Evolutionary conservation across 2,113 vertebrate species (phyloP), one percentile per base, ranked within the genome.

Genomic region (Lipophrys pholis): DNA sequence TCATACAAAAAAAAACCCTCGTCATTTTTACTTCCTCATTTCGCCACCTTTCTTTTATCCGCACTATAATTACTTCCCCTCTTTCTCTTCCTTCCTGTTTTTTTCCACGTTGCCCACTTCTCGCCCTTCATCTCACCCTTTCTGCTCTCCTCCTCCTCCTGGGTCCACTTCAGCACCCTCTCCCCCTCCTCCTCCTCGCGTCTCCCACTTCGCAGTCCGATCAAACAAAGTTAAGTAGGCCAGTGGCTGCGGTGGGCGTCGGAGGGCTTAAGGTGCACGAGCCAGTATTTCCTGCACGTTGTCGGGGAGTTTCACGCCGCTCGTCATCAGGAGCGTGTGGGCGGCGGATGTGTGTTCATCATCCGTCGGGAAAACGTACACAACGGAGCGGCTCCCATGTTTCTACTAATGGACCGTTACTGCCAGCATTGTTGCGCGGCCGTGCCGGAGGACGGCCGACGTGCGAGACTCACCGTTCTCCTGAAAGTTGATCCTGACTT

Each of bases 401-500:
- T 45, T 42, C 74, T 70, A 76, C 69, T 21, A 41, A 35, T 54
- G 63, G 56, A 62, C 42, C 12, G 8, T 40, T 52, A 46, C 36
- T 63, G 5, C 12, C 50, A 51, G 48, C 15, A 52, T 63, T 60
- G 58, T 45, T 56, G 17, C 45, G n/a, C n/a, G n/a, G n/a, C n/a
- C n/a, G n/a, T n/a, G n/a, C n/a, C n/a, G n/a, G n/a, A n/a, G n/a
- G n/a, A n/a, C n/a, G n/a, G n/a, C n/a, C n/a, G n/a, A n/a, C n/a
- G n/a, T n/a, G n/a, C 21, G 21, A 4, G 5, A 73, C 86, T 6
- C 82, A 99, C 97, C 97, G 87, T 96, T 95, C 1, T 93, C 96
- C 12, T 95, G 93, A 88, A 99, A 98, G 89, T 94, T 87, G 49
- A 99, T 95, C 87, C 84, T 80, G 83, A 98, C 91, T 5, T 96